phyloP scores from a whole-genome alignment of 2,797 vertebrate genomes.

The Antennarius maculatus region DNA sequence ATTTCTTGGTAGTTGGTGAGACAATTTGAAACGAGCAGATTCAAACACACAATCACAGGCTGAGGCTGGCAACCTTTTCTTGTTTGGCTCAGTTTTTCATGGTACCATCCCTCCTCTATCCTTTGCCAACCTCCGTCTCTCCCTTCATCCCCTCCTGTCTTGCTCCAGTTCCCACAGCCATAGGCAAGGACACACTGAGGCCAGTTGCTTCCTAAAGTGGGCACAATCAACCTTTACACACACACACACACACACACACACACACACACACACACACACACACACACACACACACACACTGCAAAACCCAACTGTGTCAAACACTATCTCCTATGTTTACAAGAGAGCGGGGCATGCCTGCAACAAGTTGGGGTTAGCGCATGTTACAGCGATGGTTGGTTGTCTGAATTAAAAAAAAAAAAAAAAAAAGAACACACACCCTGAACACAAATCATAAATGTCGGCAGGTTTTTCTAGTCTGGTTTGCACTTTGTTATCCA shows the following conservation, averaged over 20 bases:
- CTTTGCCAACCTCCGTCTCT: not conserved
- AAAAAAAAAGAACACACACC: not conserved
- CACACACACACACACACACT: constrained; percentile 20
- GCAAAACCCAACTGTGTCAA: constrained; percentile 5
- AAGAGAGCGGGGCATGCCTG: not conserved
- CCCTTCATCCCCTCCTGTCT: constrained; percentile 30
- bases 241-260: constrained; percentile 7
- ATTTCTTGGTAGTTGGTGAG: too few relatives aligned
- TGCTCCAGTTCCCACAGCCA: constrained; percentile 65
- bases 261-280: constrained; percentile 20
- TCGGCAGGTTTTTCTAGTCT: constrained; percentile 15
- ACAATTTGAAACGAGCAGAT: too few relatives aligned
- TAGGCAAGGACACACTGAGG: constrained; percentile 57
- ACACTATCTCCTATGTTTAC: constrained; percentile 16
- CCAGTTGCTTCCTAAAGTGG: constrained; percentile 49
- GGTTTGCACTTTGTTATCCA: constrained; percentile 43
- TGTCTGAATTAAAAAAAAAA: not conserved
- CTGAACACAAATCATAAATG: not conserved
- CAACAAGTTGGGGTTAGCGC: not conserved
- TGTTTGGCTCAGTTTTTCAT: too few relatives aligned
- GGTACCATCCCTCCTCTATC: not conserved
- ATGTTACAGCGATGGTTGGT: not conserved
- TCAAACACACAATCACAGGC: too few relatives aligned
- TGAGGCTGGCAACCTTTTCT: too few relatives aligned
- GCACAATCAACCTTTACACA: constrained; percentile 31